Evolutionary conservation across 2,113 vertebrate species (phyloP), one percentile per base, ranked within the genome.

Genomic region (Vulpes lagopus): DNA sequence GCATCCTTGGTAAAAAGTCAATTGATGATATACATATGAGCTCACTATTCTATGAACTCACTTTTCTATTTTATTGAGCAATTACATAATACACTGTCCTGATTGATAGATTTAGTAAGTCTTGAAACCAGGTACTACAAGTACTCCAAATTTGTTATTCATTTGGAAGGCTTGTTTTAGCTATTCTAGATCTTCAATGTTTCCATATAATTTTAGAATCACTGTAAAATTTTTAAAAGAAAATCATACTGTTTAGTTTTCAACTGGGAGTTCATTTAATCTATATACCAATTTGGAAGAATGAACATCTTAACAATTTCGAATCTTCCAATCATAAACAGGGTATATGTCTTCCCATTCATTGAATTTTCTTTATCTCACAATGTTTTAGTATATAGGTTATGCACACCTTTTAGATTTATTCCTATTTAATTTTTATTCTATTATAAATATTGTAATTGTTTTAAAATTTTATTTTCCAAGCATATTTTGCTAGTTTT

Each of bases 181-280:
- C 20, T 69, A 43, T 71, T 79, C 55, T 83, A 96, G 20, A 55
- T 78, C n/a, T 71, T 79, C 51, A 22, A n/a, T 87, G 17, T 84
- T 83, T 57, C 55, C 43, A 30, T 8, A 5, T 84, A 95, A 38
- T 67, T 96, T 84, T 95, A 89, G 60, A 82, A 62, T 83, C 60
- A 88, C 11, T 86, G 30, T 43, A 43, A 53, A 74, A 55, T 67
- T 87, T 53, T 60, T 83, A 80, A 27, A n/a, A 96, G 64, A 90
- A 88, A 87, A 25, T 1, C 16, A 23, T 67, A 59, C 12, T 57
- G n/a, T 30, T 91, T 96, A 55, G 6, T 49, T 64, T 91, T 89
- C 85, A n/a, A 8, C 51, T 91, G 16, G 19, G 51, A 81, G 74
- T 81, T 94, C 59, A 82, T 67, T 87, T 57, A 53, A 51, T 60